Evolutionary conservation across 2,797 vertebrate species (phyloP).

Genomic region (Uromys caudimaculatus): DNA sequence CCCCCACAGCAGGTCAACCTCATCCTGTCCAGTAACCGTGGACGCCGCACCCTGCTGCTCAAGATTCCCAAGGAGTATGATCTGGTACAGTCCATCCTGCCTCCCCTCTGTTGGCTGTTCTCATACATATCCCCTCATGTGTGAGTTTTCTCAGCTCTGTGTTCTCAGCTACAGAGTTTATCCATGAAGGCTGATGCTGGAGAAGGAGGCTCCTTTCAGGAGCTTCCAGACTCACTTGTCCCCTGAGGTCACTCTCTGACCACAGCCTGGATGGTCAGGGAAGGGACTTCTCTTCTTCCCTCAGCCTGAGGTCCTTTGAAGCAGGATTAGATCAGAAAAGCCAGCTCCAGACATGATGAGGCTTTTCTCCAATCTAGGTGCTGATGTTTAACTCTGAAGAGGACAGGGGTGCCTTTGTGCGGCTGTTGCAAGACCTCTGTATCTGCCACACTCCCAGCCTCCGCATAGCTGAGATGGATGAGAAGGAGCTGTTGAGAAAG

Average conservation of each 20-base stretch:
- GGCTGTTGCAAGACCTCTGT: slow-evolving; percentile 85
- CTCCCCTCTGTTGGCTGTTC: neutral
- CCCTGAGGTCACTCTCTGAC: neutral
- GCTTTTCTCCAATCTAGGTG: slow-evolving; percentile 88
- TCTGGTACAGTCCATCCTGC: slow-evolving; percentile 87
- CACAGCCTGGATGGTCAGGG: neutral
- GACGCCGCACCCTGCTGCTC: slow-evolving; percentile 90
- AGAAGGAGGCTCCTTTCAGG: neutral
- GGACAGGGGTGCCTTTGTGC: slow-evolving; percentile 89
- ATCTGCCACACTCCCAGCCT: slow-evolving; percentile 80
- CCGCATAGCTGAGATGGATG: slow-evolving; percentile 87
- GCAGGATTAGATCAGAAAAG: neutral
- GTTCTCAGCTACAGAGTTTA: neutral
- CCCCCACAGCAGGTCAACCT: slow-evolving; percentile 88
- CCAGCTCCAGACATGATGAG: rapidly evolving
- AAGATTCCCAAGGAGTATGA: slow-evolving; percentile 91
- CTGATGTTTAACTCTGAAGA: slow-evolving; percentile 92
- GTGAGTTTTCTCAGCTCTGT: neutral
- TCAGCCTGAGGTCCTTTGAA: neutral
- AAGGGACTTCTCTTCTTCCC: neutral
- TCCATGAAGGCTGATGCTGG: neutral
- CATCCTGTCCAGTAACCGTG: slow-evolving; percentile 90
- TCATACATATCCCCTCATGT: neutral
- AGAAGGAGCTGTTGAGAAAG: slow-evolving; percentile 90
- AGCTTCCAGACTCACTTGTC: neutral